Evolutionary conservation across 2,113 vertebrate genomes (phyloP), one percentile per base, ranked within the genome.

Genomic region (Balaeniceps rex): DNA sequence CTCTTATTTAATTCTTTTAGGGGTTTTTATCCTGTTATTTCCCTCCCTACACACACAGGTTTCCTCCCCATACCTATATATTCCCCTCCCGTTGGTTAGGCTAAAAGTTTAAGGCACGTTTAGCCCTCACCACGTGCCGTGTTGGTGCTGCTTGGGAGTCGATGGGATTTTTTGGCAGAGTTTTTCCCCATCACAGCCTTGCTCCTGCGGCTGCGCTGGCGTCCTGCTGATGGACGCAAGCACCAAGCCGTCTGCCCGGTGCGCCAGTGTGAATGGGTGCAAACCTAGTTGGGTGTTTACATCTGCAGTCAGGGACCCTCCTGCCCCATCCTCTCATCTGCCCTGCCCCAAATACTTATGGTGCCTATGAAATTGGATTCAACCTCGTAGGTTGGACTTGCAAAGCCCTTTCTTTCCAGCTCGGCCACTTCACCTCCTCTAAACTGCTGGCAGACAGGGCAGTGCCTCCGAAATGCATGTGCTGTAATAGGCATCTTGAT

Each of bases 401-500:
- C 74, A 79, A 44, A 91, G 33, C 31, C 24, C 4, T 79, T 90
- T 85, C 40, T 71, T 86, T 92, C 80, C 19, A 19, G 58, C 71
- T 85, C 0, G 7, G 83, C 66, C n/a, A 9, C 92, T 94, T 95
- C 0, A 0, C 34, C 71, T 83, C 38, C 72, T 63, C 19, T 6
- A 36, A 63, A 38, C 33, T 70, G 81, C 89, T 18, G 14, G 85
- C 91, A 95, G 94, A 91, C 77, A 69, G 94, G 94, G 96, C 93
- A 93, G 94, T 0, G 29, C 78, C 93, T 91, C 87, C 0, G 1
- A 75, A 95, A 75, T 2, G 3, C 0, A 1, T 12, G 34, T 82
- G 66, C 96, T 54, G 44, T 84, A 97, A 97, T 82, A 95, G 66
- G 12, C 83, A 57, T 79, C 96, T 79, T 24, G 8, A 77, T 94